Base-by-base conservation (phyloP, 2,797 vertebrate genomes). In the Ataeniobius toweri region DNA sequence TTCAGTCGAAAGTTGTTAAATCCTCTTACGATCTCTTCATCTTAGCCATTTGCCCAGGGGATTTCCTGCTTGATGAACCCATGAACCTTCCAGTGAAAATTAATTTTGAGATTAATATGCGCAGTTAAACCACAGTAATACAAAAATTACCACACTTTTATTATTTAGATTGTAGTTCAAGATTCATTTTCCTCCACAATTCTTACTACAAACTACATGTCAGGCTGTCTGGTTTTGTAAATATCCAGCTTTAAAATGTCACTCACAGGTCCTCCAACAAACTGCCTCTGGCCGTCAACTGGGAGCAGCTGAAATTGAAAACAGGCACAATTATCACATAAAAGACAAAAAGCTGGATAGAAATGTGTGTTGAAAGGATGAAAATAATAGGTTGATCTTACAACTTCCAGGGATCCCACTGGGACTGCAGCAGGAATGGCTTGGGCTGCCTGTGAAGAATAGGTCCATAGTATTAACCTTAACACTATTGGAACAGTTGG, bases 21-120 rank as follows among this genome's bases (percentile, higher is more conserved):
- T 71, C 10, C 56, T 83, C 89, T 85, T 63, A 93, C 91, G 72
- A 92, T 70, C 3, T 93, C 91, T 26, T 84, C 69, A 18, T 82
- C 85, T 73, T 12, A 67, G 18, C 89, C 91, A 3, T 75, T 71
- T 4, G 80, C 51, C 41, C 85, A 24, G 0, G 55, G 87, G 59
- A 93, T 76, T 77, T 93, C 91, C 5, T 93, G 89, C 82, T 93
- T 94, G 74, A 93, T 89, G 79, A 93, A 91, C 44, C 93, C 92
- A 2, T 48, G 84, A 55, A 86, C 80, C 91, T 94, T 82, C 68
- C 16, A 81, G 14, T 36, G 9, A 80, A 83, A 82, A 81, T 18
- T 77, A 10, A 79, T 12, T 31, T 5, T 74, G 1, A 7, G n/a
- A 50, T 67, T 55, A 71, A 63, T 61, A 74, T 36, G 56, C 5